Percentiles rank a stretch among this genome's conserved stretches.
phyloP scores from a whole-genome alignment of 92 coral and sea anemone species.

The Heteractis magnifica region DNA sequence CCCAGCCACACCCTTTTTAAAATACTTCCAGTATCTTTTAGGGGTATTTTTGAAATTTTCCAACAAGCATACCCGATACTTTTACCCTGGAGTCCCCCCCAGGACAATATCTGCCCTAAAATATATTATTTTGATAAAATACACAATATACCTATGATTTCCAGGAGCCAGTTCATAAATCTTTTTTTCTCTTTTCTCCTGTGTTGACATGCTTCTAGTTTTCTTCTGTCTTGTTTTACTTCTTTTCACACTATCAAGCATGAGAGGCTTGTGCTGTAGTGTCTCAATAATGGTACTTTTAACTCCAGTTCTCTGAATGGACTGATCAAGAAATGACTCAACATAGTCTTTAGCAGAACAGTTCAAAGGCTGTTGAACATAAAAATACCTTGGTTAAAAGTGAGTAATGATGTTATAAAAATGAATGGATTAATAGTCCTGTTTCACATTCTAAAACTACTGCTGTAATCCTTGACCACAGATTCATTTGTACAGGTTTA shows the following conservation, averaged over 20 bases:
- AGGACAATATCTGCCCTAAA: background rate
- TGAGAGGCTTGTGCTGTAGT: slow-evolving; percentile 60
- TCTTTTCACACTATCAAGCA: slow-evolving; percentile 62
- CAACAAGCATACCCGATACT: too few relatives aligned
- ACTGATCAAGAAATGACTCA: slow-evolving; percentile 58
- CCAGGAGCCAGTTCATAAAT: slow-evolving; percentile 70
- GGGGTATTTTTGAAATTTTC: too few relatives aligned
- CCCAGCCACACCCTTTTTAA: too few relatives aligned
- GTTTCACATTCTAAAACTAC: too few relatives aligned
- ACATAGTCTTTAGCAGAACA: slow-evolving; percentile 80
- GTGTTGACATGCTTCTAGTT: slow-evolving; percentile 75
- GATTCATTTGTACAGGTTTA: too few relatives aligned
- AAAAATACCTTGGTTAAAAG: background rate
- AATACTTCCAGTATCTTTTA: too few relatives aligned
- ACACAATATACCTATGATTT: slow-evolving; percentile 63
- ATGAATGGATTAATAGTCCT: background rate
- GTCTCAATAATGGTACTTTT: slow-evolving; percentile 30
- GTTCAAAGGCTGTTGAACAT: slow-evolving; percentile 51
- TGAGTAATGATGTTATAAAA: background rate
- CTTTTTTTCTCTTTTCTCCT: slow-evolving; percentile 64
- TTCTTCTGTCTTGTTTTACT: slow-evolving; percentile 48
- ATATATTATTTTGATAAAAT: background rate
- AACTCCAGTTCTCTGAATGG: slow-evolving; percentile 41
- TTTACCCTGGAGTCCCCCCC: too few relatives aligned
- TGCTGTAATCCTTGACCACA: too few relatives aligned